These are phyloP conservation scores for Bryconaethiops microstoma DNA, from an alignment of 2,797 vertebrate species.

Conservation along the genomic window DNA sequence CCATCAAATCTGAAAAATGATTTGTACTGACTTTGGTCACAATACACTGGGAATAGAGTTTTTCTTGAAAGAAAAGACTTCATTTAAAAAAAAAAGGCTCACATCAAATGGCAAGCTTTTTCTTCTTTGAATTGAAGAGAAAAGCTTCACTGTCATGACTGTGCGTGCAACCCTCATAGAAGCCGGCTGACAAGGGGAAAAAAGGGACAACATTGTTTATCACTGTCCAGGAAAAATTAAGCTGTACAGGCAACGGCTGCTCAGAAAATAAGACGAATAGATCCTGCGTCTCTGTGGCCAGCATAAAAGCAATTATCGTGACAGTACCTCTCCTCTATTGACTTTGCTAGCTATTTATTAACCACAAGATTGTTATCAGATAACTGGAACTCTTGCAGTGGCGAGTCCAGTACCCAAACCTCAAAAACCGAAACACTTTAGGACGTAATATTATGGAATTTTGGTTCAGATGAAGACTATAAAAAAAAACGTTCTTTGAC, in stretches of 20 bases:
- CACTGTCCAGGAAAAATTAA: constrained; percentile 28
- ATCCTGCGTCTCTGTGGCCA: constrained; percentile 33
- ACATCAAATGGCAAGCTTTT: constrained; percentile 8
- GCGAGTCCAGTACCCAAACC: constrained; percentile 52
- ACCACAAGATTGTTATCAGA: constrained; percentile 71
- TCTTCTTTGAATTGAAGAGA: constrained; percentile 17
- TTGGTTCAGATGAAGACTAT: constrained; percentile 19
- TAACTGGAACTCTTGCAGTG: constrained; percentile 62
- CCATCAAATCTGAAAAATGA: background rate
- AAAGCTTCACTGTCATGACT: constrained; percentile 1
- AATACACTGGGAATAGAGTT: background rate
- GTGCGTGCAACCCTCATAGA: constrained; percentile 1
- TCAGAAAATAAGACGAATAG: constrained; percentile 9
- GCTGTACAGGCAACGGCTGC: constrained; percentile 1
- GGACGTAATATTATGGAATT: constrained; percentile 44
- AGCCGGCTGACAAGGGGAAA: constrained; percentile 17
- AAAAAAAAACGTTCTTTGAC: constrained; percentile 13
- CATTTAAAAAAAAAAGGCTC: constrained; percentile 22
- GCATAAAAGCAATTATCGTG: constrained; percentile 41
- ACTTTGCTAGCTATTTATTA: constrained; percentile 61
- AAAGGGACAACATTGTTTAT: constrained; percentile 38
- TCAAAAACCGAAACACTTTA: constrained; percentile 59
- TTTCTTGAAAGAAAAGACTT: constrained; percentile 1
- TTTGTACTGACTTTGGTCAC: constrained; percentile 22
- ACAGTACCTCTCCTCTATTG: constrained; percentile 61